Evolutionary conservation across 1,140 invertebrate species (phyloP).

Genomic region (Leptestheria dahalacensis): DNA sequence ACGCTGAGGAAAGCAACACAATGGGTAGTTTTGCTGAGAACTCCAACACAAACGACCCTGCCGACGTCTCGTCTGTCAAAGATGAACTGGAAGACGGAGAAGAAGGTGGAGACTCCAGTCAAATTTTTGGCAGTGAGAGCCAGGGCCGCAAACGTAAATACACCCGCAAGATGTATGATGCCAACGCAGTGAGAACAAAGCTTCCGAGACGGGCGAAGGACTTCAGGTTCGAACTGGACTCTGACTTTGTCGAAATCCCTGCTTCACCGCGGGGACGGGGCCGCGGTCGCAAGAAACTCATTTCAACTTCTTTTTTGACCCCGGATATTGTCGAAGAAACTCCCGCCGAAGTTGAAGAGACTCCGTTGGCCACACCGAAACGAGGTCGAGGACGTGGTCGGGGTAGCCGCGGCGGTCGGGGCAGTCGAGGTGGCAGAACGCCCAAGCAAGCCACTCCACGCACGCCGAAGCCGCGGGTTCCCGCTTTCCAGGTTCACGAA

Average conservation of each 20-base stretch:
- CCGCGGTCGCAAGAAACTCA: constrained; percentile 3
- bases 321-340: not conserved
- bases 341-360: not conserved
- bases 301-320: not conserved
- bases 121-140: not conserved
- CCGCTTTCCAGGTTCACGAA: constrained; percentile 50
- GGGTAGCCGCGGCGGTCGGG: not conserved
- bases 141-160: constrained; percentile 11
- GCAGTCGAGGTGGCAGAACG: not conserved
- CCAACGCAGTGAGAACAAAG: constrained; percentile 6
- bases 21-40: not conserved
- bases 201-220: constrained; percentile 15
- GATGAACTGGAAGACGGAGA: not conserved
- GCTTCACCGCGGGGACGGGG: constrained; percentile 3
- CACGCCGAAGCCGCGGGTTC: not conserved
- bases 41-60: not conserved
- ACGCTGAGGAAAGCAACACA: not conserved
- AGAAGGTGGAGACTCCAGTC: not conserved
- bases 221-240: constrained; percentile 7
- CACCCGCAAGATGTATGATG: constrained; percentile 9
- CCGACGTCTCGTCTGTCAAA: not conserved
- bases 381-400: constrained; percentile 1
- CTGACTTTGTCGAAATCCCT: constrained; percentile 5
- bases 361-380: not conserved
- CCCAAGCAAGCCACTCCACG: not conserved